Evolutionary conservation across 2,888 invertebrate species (phyloP).

Genomic region (Andrena bucephala): DNA sequence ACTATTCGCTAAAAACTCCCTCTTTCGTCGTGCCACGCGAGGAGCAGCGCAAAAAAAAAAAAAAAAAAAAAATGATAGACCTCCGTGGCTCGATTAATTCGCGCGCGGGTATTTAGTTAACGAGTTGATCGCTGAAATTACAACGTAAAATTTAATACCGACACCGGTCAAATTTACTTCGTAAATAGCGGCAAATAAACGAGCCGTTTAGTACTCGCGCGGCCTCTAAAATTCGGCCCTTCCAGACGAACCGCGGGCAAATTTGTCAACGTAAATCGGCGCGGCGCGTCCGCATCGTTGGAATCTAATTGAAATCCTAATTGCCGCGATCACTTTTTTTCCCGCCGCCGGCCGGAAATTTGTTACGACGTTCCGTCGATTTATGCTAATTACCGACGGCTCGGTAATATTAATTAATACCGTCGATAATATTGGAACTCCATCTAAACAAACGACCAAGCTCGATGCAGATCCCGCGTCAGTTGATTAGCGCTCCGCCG

Average conservation of each 20-base stretch:
- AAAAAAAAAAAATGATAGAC: background rate
- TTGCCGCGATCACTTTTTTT: conserved; percentile 52
- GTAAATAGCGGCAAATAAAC: conserved; percentile 67
- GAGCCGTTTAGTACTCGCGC: conserved; percentile 59
- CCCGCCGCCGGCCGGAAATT: conserved; percentile 36
- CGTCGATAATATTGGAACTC: conserved; percentile 82
- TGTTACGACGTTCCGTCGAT: conserved; percentile 58
- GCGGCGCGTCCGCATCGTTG: conserved; percentile 38
- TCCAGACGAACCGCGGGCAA: conserved; percentile 50
- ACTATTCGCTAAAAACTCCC: background rate
- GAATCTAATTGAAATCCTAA: conserved; percentile 66
- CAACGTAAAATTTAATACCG: conserved; percentile 65
- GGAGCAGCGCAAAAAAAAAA: background rate
- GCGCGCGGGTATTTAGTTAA: conserved; percentile 58
- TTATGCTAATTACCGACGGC: conserved; percentile 68
- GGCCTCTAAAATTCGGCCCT: conserved; percentile 49
- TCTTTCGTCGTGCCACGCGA: background rate
- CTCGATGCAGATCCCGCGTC: conserved; percentile 71
- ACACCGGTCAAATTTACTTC: conserved; percentile 59
- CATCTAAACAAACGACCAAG: conserved; percentile 82
- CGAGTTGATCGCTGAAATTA: conserved; percentile 63
- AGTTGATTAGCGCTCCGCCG: conserved; percentile 73
- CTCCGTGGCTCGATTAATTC: conserved; percentile 23
- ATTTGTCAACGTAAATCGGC: conserved; percentile 58
- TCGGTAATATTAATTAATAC: conserved; percentile 78